Evolutionary conservation across 2,888 invertebrate species (phyloP).

Genomic region (Allygus modestus): DNA sequence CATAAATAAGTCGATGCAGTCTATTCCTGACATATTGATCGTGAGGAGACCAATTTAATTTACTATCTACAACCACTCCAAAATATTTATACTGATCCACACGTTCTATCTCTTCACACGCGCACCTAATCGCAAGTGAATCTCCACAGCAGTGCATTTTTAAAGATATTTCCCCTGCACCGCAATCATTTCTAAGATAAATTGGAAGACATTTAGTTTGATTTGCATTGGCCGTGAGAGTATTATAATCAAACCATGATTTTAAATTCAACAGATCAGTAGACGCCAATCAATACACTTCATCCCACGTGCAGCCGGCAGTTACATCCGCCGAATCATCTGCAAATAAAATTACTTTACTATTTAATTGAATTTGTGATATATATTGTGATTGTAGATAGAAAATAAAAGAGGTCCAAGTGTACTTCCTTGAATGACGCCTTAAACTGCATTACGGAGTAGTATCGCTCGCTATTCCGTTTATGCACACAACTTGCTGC

Average conservation of each 20-base stretch:
- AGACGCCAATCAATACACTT: constrained; percentile 38
- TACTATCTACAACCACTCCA: constrained; percentile 54
- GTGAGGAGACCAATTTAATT: constrained; percentile 45
- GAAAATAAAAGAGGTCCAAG: constrained; percentile 60
- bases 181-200: neutral
- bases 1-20: neutral
- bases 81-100: constrained; percentile 58
- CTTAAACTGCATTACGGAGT: neutral
- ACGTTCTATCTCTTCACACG: constrained; percentile 33
- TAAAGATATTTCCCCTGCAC: neutral
- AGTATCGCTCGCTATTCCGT: neutral
- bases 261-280: constrained; percentile 35
- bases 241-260: constrained; percentile 57
- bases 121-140: neutral
- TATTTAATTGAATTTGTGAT: constrained; percentile 2
- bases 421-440: constrained; percentile 55
- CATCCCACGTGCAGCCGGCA: constrained; percentile 56
- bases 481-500: constrained; percentile 20
- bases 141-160: constrained; percentile 40
- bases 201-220: constrained; percentile 62
- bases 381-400: constrained; percentile 55
- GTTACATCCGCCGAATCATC: constrained; percentile 56
- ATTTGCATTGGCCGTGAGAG: constrained; percentile 52
- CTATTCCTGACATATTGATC: neutral
- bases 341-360: constrained; percentile 48